Evolutionary conservation across 1,140 invertebrate species (phyloP).

Genomic region (Sitobion miscanthi): DNA sequence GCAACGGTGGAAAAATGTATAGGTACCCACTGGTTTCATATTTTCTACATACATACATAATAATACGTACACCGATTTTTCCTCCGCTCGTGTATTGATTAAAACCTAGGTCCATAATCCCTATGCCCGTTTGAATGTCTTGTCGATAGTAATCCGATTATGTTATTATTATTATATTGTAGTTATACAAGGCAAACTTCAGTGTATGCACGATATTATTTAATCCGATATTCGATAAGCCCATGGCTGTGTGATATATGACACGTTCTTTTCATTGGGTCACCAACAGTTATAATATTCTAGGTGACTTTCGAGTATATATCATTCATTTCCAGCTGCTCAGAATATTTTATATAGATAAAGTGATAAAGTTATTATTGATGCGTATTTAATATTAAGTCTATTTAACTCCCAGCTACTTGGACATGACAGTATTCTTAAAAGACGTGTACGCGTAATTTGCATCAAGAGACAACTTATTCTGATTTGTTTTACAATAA

Average conservation of each 20-base stretch:
- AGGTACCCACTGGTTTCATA: background rate
- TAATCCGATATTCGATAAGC: slow-evolving; percentile 53
- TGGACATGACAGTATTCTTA: background rate
- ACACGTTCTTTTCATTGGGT: slow-evolving; percentile 30
- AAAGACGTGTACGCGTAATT: background rate
- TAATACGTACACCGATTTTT: background rate
- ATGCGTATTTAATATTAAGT: background rate
- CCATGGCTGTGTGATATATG: background rate
- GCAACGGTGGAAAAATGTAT: background rate
- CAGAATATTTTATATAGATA: background rate
- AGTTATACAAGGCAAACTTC: slow-evolving; percentile 34
- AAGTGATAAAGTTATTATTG: background rate
- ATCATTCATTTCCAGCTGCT: background rate
- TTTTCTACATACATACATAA: no score
- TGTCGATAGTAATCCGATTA: slow-evolving; percentile 51
- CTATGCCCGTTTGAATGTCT: slow-evolving; percentile 4
- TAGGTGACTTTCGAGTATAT: background rate
- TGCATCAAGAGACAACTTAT: background rate
- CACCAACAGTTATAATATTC: background rate
- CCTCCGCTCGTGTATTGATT: background rate
- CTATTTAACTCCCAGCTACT: background rate
- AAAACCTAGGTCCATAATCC: slow-evolving; percentile 26
- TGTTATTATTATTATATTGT: slow-evolving; percentile 50
- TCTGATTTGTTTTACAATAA: background rate
- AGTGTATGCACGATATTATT: slow-evolving; percentile 27